Base-by-base conservation (phyloP, 2,113 vertebrate species). In the Scortum barcoo region DNA sequence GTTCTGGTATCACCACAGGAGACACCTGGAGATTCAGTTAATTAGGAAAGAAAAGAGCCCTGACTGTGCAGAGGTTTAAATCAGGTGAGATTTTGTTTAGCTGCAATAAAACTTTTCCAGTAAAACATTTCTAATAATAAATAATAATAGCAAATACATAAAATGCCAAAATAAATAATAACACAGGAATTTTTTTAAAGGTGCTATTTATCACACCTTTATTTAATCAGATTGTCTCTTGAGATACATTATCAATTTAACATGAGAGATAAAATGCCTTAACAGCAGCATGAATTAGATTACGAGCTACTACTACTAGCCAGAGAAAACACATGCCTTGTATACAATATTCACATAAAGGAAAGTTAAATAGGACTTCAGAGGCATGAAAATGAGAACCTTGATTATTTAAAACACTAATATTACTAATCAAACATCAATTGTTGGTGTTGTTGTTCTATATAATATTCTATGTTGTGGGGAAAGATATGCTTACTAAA, bases 1-100 rank as follows among this genome's bases (percentile, higher is more conserved):
- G 83, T 70, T 89, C 81, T 58, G 80, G 67, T 84, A 87, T 69
- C 85, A 50, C 86, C 46, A 36, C 84, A 81, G 86, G 89, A 87
- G 89, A 80, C 38, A 26, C 58, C 30, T 5, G 22, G 67, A 92
- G 56, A 85, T 71, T 69, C 48, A 70, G 83, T 84, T 88, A 90
- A 93, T 90, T 90, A 85, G 86, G 76, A 75, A 19, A 74, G 30
- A 76, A 86, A 62, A 24, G 42, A 80, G 74, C n/a, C 36, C 38
- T 46, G 53, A 76, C 65, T 75, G 26, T 13, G 66, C 78, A 57
- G 72, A 82, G 62, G 80, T 81, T 83, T 36, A 81, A 69, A 54
- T 72, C 63, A 68, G 62, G 14, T 40, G 24, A 79, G 62, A 74
- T 26, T 46, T 75, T 62, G 57, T 78, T 79, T 56, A 63, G 50